Evolutionary conservation across 2,797 vertebrate species (phyloP).

Genomic region (Silurus lanzhouensis): DNA sequence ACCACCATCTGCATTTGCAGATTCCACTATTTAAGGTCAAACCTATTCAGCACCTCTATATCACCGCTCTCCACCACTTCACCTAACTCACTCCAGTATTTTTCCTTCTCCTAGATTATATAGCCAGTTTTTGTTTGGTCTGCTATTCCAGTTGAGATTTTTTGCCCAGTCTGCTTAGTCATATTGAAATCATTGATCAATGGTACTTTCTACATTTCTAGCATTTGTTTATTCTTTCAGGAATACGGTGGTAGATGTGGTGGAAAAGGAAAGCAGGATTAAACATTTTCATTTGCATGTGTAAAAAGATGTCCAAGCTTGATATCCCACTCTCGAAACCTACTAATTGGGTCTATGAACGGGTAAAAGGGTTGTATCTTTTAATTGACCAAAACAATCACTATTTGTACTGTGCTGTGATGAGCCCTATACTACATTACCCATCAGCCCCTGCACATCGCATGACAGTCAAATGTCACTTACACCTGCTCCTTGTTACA

Average conservation of each 20-base stretch:
- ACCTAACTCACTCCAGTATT: too few relatives aligned
- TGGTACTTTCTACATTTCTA: not conserved
- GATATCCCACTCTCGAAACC: not conserved
- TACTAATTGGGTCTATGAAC: not conserved
- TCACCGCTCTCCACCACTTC: too few relatives aligned
- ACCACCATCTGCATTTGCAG: too few relatives aligned
- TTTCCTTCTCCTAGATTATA: too few relatives aligned
- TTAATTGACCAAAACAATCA: not conserved
- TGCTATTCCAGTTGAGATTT: not conserved
- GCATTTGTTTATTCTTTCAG: not conserved
- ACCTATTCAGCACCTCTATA: too few relatives aligned
- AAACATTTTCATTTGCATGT: not conserved
- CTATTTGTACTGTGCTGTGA: not conserved
- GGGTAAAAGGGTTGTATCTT: not conserved
- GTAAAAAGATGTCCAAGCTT: not conserved
- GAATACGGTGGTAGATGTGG: not conserved
- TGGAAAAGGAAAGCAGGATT: not conserved
- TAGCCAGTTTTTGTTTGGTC: not conserved
- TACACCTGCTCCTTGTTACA: too few relatives aligned
- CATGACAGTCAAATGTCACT: too few relatives aligned
- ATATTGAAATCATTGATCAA: not conserved
- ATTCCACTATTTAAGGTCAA: too few relatives aligned
- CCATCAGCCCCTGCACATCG: too few relatives aligned
- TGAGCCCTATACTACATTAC: too few relatives aligned
- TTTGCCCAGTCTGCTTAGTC: not conserved